A percentile compares a stretch with the other conserved stretches of the same genome.
Evolutionary conservation across 2,113 vertebrate species (phyloP).

Genomic region (Holacanthus passer): DNA sequence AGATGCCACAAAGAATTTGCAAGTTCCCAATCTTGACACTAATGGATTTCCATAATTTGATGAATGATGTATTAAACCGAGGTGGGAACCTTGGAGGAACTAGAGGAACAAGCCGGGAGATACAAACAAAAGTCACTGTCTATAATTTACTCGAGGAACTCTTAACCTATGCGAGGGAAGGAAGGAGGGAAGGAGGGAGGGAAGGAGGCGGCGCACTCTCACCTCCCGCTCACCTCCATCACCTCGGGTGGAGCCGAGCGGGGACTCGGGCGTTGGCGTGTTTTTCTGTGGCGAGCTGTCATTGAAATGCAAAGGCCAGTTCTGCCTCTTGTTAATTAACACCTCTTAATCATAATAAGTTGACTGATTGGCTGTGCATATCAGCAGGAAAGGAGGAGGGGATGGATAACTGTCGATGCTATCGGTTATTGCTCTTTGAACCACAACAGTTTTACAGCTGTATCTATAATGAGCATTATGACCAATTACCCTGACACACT

Average conservation of each 20-base stretch:
- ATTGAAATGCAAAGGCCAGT: conserved; percentile 51
- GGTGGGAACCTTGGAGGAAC: conserved; percentile 86
- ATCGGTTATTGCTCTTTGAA: conserved; percentile 48
- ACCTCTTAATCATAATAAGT: conserved; percentile 76
- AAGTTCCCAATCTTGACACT: conserved; percentile 91
- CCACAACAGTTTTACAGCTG: conserved; percentile 9
- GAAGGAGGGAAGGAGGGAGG: background rate
- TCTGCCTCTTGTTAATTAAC: conserved; percentile 71
- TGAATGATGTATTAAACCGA: conserved; percentile 92
- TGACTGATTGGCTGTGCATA: conserved; percentile 67
- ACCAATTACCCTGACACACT: conserved; percentile 33
- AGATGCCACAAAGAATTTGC: conserved; percentile 90
- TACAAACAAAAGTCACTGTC: conserved; percentile 72
- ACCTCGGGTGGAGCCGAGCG: conserved; percentile 31
- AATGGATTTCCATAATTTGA: conserved; percentile 95
- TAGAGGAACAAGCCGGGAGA: conserved; percentile 65
- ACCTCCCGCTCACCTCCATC: too few species aligned
- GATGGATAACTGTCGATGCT: conserved; percentile 51
- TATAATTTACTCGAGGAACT: conserved; percentile 71
- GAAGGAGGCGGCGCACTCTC: conserved; percentile 26
- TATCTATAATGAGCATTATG: conserved; percentile 29
- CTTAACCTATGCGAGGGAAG: conserved; percentile 28
- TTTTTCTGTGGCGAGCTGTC: conserved; percentile 23
- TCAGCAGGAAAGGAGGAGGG: conserved; percentile 31
- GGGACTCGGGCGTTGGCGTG: conserved; percentile 28